Conservation (phyloP, 2,797 vertebrate genomes). For the Natrix natrix region DNA sequence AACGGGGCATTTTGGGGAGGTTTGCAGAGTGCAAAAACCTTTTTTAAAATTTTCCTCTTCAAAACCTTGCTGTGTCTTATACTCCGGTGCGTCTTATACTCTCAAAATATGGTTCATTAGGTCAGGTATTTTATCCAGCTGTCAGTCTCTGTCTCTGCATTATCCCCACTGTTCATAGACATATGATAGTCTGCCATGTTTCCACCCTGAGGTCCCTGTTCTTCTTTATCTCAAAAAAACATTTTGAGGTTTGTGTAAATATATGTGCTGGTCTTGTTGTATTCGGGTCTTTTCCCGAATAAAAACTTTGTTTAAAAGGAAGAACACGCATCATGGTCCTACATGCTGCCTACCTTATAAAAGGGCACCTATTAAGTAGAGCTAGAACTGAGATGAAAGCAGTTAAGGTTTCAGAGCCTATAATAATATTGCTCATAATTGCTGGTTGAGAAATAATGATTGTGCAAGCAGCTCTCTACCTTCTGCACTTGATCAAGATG, state of each 20-base stretch:
- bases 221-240: background rate
- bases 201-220: background rate
- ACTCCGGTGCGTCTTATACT: too few relatives aligned
- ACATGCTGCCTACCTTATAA: background rate
- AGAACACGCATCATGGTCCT: background rate
- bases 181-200: background rate
- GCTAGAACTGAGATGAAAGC: background rate
- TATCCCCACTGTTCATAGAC: background rate
- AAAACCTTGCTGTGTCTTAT: too few relatives aligned
- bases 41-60: too few relatives aligned
- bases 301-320: background rate
- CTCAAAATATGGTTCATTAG: background rate
- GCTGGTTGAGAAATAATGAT: background rate
- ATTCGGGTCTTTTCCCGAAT: background rate
- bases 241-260: too few relatives aligned
- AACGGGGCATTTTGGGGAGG: too few relatives aligned
- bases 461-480: too few relatives aligned
- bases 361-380: too few relatives aligned
- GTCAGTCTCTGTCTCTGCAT: background rate
- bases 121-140: background rate
- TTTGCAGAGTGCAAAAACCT: too few relatives aligned
- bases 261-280: too few relatives aligned
- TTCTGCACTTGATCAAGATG: background rate
- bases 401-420: background rate
- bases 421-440: background rate